phyloP scores from a whole-genome alignment of 1,140 invertebrate species.

The Anoplolepis gracilipes region DNA sequence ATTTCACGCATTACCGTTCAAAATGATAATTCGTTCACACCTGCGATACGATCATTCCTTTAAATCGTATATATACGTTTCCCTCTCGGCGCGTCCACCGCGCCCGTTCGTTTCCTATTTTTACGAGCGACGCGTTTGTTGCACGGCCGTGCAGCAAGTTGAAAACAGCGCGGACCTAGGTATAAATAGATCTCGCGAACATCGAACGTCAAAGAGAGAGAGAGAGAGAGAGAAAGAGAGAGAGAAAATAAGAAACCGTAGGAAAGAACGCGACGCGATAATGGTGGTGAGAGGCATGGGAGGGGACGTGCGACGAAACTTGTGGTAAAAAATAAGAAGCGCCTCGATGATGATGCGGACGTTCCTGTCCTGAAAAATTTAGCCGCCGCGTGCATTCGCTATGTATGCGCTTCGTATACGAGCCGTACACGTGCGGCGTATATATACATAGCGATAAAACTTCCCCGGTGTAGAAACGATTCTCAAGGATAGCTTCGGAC shows the following conservation, averaged over 20 bases:
- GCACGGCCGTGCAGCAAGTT: slow-evolving; percentile 70
- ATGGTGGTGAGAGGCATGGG: neutral
- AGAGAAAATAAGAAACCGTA: neutral
- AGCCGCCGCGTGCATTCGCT: slow-evolving; percentile 28
- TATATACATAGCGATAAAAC: slow-evolving; percentile 9
- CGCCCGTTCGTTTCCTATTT: slow-evolving; percentile 66
- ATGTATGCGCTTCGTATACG: neutral
- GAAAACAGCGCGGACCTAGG: slow-evolving; percentile 73
- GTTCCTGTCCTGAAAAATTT: slow-evolving; percentile 63
- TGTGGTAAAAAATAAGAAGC: slow-evolving; percentile 60
- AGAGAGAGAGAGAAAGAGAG: slow-evolving; percentile 44
- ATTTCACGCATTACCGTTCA: neutral
- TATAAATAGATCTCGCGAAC: slow-evolving; percentile 73
- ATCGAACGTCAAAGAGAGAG: slow-evolving; percentile 33
- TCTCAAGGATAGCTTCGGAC: slow-evolving; percentile 43
- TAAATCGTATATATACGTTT: neutral
- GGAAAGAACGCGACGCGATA: neutral
- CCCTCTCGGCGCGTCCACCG: neutral
- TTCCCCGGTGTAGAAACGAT: neutral
- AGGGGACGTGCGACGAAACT: neutral
- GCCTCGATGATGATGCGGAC: slow-evolving; percentile 47
- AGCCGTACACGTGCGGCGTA: neutral
- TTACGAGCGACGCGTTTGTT: slow-evolving; percentile 73
- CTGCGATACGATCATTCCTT: slow-evolving; percentile 26
- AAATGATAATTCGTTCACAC: slow-evolving; percentile 47